These are phyloP conservation scores for Thalassoma bifasciatum DNA, from an alignment of 2,113 vertebrate genomes.

Conservation along the genomic window DNA sequence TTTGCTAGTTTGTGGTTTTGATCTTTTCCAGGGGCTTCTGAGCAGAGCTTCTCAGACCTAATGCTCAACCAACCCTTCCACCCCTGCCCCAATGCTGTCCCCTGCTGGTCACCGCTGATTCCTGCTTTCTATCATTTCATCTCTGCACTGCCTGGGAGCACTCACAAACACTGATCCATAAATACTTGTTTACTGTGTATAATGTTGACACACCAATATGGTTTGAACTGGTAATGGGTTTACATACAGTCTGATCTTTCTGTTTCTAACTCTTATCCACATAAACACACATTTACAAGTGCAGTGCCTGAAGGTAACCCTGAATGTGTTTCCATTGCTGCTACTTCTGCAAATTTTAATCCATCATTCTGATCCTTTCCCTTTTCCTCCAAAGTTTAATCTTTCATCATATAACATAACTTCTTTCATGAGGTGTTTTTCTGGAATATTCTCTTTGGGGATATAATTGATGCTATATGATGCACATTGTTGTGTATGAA, in stretches of 20 bases:
- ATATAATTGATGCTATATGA: slow-evolving; percentile 21
- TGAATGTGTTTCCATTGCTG: slow-evolving; percentile 66
- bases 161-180: slow-evolving; percentile 39
- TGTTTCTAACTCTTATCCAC: too few relatives aligned
- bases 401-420: slow-evolving; percentile 49
- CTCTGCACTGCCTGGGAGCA: slow-evolving; percentile 86
- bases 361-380: slow-evolving; percentile 55
- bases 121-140: slow-evolving; percentile 96
- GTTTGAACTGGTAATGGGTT: slow-evolving; percentile 18
- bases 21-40: slow-evolving; percentile 89
- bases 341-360: slow-evolving; percentile 65
- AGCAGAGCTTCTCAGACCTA: slow-evolving; percentile 83
- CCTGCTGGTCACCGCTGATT: slow-evolving; percentile 89
- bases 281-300: slow-evolving; percentile 36
- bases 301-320: slow-evolving; percentile 63
- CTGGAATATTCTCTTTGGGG: slow-evolving; percentile 27
- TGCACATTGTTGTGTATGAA: slow-evolving; percentile 32
- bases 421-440: slow-evolving; percentile 20
- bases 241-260: slow-evolving; percentile 8
- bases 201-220: slow-evolving; percentile 21
- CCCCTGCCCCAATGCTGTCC: slow-evolving; percentile 87
- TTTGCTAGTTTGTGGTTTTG: slow-evolving; percentile 84
- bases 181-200: slow-evolving; percentile 19
- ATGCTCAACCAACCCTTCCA: slow-evolving; percentile 84
- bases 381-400: slow-evolving; percentile 44